phyloP scores from a whole-genome alignment of 2,888 invertebrate species.

The Drosophila anomalata region DNA sequence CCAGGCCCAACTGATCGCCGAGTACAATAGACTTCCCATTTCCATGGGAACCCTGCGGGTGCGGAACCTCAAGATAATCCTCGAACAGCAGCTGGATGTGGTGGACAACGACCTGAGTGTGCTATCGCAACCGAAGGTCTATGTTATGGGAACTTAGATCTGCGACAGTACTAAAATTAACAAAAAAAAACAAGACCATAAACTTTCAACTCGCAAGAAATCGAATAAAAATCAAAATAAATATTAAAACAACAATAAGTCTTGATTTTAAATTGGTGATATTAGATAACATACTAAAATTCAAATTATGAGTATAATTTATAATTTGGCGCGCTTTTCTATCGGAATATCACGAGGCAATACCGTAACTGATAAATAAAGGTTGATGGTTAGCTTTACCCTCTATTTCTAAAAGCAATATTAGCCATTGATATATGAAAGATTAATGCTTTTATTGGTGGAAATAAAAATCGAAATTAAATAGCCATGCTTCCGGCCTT shows the following conservation, averaged over 20 bases:
- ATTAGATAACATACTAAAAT: no score
- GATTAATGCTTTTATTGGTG: no score
- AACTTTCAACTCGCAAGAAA: background rate
- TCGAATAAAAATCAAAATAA: background rate
- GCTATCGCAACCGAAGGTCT: slow-evolving; percentile 42
- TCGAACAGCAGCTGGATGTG: slow-evolving; percentile 59
- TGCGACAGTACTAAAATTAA: background rate
- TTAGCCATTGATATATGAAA: no score
- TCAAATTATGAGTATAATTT: no score
- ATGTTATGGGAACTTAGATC: slow-evolving; percentile 6
- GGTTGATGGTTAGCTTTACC: no score
- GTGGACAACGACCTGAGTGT: slow-evolving; percentile 51
- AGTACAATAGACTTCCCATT: slow-evolving; percentile 63
- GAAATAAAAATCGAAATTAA: no score
- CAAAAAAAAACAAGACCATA: background rate
- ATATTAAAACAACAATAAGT: background rate
- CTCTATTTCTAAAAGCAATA: no score
- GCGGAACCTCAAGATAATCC: slow-evolving; percentile 53
- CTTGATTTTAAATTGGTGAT: background rate
- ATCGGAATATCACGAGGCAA: no score
- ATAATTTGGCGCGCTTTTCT: no score
- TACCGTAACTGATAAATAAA: no score
- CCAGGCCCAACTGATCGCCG: slow-evolving; percentile 43
- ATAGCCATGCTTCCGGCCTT: no score
- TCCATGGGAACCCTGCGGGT: slow-evolving; percentile 60